Conservation (phyloP, 2,113 vertebrate species). For the Cyanoramphus novaezelandiae region DNA sequence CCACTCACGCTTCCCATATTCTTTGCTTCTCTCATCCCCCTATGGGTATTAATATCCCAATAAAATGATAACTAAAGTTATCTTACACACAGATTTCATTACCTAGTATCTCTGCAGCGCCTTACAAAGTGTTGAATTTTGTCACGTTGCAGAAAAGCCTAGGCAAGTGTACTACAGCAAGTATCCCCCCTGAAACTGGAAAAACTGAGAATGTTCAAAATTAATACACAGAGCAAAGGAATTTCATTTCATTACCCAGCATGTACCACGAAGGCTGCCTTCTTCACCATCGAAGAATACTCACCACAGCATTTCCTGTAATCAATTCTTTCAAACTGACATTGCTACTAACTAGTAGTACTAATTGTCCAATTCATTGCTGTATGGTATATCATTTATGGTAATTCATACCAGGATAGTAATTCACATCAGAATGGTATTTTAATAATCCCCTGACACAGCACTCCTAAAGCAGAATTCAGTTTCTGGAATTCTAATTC, state of each 20-base stretch:
- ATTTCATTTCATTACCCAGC: neutral
- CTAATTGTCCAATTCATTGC: conserved; percentile 53
- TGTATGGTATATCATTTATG: neutral
- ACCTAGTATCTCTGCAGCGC: accelerated
- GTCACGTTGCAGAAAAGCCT: neutral
- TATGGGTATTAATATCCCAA: neutral
- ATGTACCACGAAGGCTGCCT: neutral
- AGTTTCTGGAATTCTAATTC: conserved; percentile 6
- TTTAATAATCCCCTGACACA: conserved; percentile 10
- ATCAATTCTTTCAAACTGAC: neutral
- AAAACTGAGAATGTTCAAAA: neutral
- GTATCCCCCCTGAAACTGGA: neutral
- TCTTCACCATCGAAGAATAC: neutral
- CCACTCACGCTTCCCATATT: neutral
- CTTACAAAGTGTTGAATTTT: neutral
- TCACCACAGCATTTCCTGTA: neutral
- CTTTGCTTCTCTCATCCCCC: neutral
- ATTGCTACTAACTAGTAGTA: conserved; percentile 8
- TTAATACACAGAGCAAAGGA: accelerated
- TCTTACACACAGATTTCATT: neutral
- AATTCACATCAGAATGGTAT: neutral
- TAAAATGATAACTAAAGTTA: neutral
- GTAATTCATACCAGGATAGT: neutral
- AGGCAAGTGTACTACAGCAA: neutral
- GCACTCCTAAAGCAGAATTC: neutral